Percentiles rank a stretch among this genome's conserved stretches.
Conservation (phyloP, 2,888 invertebrate genomes). For the Pandemis cinnamomeana region DNA sequence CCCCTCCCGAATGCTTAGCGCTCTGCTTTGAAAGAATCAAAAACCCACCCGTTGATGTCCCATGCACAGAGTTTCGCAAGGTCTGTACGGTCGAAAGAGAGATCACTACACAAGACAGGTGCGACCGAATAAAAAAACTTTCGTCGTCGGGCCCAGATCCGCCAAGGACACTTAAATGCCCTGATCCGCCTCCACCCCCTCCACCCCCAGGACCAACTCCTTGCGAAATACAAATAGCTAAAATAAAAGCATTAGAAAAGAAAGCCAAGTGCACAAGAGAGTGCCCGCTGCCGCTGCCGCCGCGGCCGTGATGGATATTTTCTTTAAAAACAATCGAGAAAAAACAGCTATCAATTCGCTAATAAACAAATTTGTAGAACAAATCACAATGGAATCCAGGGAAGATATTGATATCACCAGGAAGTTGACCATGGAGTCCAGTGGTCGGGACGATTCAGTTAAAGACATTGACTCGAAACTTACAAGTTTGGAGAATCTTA, state of each 20-base stretch:
- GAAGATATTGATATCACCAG: constrained; percentile 45
- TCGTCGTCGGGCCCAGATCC: constrained; percentile 48
- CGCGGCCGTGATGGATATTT: constrained; percentile 55
- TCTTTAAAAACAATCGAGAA: constrained; percentile 36
- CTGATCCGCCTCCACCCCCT: constrained; percentile 56
- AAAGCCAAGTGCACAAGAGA: constrained; percentile 63
- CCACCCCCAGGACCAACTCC: constrained; percentile 52
- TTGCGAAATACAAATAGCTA: constrained; percentile 55
- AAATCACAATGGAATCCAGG: constrained; percentile 36
- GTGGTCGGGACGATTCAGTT: not conserved
- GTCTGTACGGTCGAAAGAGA: constrained; percentile 58
- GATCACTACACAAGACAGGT: constrained; percentile 55
- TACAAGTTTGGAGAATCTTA: constrained; percentile 58
- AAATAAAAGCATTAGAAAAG: constrained; percentile 34
- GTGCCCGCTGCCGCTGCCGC: constrained; percentile 10
- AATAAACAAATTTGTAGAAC: constrained; percentile 51
- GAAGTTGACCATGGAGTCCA: constrained; percentile 48
- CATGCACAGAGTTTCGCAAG: constrained; percentile 43
- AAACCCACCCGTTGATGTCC: constrained; percentile 53
- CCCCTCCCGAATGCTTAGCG: constrained; percentile 55
- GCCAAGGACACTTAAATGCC: constrained; percentile 47
- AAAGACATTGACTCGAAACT: constrained; percentile 60
- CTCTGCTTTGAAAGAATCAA: constrained; percentile 69
- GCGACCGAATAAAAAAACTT: constrained; percentile 54
- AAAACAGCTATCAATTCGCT: constrained; percentile 47